These are phyloP conservation scores for Drosophila albomicans DNA, from an alignment of 1,140 invertebrate genomes.

Conservation along the genomic window DNA sequence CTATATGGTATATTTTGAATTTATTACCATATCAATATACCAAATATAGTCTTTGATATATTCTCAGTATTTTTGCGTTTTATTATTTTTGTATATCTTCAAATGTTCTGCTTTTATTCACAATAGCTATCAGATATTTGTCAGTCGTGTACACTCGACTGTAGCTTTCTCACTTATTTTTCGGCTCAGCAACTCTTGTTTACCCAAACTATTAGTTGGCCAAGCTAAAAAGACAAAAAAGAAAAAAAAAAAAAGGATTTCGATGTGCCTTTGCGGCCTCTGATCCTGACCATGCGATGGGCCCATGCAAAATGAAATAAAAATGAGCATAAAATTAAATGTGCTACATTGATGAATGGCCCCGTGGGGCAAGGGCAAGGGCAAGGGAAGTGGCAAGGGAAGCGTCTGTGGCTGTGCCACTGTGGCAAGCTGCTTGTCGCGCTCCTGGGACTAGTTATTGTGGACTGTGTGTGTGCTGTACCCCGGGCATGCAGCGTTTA, in stretches of 20 bases:
- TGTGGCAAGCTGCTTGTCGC: neutral
- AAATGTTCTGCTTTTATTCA: too few relatives aligned
- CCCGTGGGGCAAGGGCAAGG: neutral
- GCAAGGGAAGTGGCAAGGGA: neutral
- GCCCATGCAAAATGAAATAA: constrained; percentile 65
- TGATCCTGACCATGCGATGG: constrained; percentile 55
- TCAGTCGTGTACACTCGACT: too few relatives aligned
- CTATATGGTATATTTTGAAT: too few relatives aligned
- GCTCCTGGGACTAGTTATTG: constrained; percentile 16
- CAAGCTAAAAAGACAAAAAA: neutral
- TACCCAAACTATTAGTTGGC: constrained; percentile 76
- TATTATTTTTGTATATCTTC: too few relatives aligned
- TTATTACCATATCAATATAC: too few relatives aligned
- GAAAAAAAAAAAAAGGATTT: constrained; percentile 19
- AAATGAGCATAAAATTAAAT: constrained; percentile 83
- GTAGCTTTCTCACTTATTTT: too few relatives aligned
- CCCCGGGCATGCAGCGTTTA: constrained; percentile 63
- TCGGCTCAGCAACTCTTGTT: constrained; percentile 48
- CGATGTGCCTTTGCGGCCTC: constrained; percentile 66
- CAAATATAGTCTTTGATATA: too few relatives aligned
- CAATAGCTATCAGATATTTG: too few relatives aligned
- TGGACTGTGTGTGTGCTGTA: neutral
- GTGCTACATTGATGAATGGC: constrained; percentile 78
- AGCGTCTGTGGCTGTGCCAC: neutral
- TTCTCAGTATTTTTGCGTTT: too few relatives aligned